Base-by-base conservation (phyloP, 2,888 invertebrate genomes). In the Synanthedon myopaeformis region DNA sequence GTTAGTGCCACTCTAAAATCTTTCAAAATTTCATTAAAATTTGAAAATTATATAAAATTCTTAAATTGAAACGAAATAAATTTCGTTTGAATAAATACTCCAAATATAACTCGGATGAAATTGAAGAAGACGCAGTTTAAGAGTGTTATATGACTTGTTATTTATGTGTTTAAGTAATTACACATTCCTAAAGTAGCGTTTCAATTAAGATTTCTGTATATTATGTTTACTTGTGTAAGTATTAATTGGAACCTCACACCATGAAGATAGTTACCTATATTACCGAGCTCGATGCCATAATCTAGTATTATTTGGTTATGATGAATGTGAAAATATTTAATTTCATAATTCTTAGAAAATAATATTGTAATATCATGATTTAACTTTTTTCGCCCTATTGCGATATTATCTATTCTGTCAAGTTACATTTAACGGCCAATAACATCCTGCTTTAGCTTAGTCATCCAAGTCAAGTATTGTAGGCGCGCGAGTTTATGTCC, bases 231-330 rank as follows among this genome's bases (percentile, higher is more conserved):
- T 62, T 45, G 14, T 69, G 55, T 73, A 70, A 67, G 65, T 60
- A 64, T 56, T 70, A 69, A 71, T 66, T 65, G 59, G 11, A 66
- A 69, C 61, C 70, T 59, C 59, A 67, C 65, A 69, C 63, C 65
- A 65, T 69, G 67, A 52, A 53, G 73, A 76, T 69, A 82, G 85
- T 85, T 85, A 86, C 85, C 85, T 74, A 74, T 64, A 71, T 70
- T 72, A 77, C 71, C 66, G 72, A 69, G 76, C 73, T 74, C 71
- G 85, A 82, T 86, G 86, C 85, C 86, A 85, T 85, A 84, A 63
- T 66, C 66, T 79, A 78, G 76, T 76, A 74, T 72, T 72, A 70
- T 59, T 59, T 55, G 51, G 28, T 11, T 45, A 35, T 55, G 57
- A 35, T 55, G 57, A 56, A 57, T 45, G 45, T 45, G 12, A 35